These are phyloP conservation scores for Crotalus tigris DNA, from an alignment of 2,113 vertebrate species.

Conservation along the genomic window DNA sequence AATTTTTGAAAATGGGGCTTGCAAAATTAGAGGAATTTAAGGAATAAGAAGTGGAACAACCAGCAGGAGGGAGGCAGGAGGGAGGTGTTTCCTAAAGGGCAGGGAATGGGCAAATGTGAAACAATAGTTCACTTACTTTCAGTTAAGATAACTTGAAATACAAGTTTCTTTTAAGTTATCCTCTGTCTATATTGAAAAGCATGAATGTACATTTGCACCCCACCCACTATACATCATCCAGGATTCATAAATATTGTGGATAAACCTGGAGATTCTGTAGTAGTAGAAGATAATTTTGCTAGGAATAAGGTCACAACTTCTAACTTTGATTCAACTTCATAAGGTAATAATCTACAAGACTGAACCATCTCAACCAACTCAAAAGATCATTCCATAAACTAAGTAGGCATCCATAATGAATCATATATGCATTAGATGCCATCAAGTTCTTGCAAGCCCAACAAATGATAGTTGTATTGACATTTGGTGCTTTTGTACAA, in stretches of 20 bases:
- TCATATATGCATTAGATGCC: not conserved
- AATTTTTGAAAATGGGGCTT: not conserved
- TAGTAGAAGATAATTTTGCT: not conserved
- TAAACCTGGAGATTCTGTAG: not conserved
- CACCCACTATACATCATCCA: not conserved
- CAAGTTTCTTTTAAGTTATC: not conserved
- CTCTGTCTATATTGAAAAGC: not conserved
- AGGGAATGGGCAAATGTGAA: not conserved
- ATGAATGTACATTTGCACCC: not conserved
- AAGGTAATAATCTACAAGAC: not conserved
- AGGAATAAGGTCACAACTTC: not conserved
- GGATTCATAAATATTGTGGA: not conserved
- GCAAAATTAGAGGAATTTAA: not conserved
- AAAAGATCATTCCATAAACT: not conserved
- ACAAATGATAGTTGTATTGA: not conserved
- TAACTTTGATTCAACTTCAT: not conserved
- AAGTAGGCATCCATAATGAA: not conserved
- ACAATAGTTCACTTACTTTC: not conserved
- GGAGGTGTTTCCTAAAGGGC: not conserved
- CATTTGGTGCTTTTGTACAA: not conserved
- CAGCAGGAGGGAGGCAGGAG: not conserved
- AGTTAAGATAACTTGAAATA: not conserved
- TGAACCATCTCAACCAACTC: not conserved
- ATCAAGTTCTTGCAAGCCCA: conserved; percentile 8
- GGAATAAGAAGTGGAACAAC: not conserved